These are phyloP conservation scores for Podarcis siculus DNA, from an alignment of 2,797 vertebrate genomes.

Conservation along the genomic window DNA sequence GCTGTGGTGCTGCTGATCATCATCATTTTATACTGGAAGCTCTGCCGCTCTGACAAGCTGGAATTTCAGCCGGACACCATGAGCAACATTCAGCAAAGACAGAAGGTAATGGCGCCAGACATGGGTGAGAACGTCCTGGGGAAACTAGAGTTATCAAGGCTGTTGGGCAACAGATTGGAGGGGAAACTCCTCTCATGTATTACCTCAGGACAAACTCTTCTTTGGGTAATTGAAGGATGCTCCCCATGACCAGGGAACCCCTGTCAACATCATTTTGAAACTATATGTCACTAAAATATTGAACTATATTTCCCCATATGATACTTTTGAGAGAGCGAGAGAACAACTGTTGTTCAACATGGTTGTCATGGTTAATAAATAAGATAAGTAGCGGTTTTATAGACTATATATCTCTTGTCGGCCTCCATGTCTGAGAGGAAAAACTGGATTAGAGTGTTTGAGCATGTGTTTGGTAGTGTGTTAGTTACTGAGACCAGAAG, in stretches of 20 bases:
- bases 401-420: neutral
- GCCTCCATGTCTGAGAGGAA: neutral
- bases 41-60: conserved; percentile 95
- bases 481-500: neutral
- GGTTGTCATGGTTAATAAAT: neutral
- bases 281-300: neutral
- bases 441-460: neutral
- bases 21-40: conserved; percentile 96
- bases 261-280: neutral
- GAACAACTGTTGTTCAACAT: neutral
- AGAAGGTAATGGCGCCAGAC: conserved; percentile 86
- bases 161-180: neutral
- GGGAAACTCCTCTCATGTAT: too few species aligned
- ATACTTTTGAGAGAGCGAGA: neutral
- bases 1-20: conserved; percentile 92
- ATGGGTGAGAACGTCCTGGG: neutral
- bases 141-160: neutral
- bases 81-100: conserved; percentile 94
- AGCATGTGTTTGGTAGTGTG: neutral
- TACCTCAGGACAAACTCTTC: neutral
- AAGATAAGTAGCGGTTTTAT: neutral
- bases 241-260: neutral
- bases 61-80: conserved; percentile 97
- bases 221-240: neutral
- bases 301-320: conserved; percentile 4